Conservation (phyloP, 2,797 vertebrate genomes). For the Linurgus olivaceus region DNA sequence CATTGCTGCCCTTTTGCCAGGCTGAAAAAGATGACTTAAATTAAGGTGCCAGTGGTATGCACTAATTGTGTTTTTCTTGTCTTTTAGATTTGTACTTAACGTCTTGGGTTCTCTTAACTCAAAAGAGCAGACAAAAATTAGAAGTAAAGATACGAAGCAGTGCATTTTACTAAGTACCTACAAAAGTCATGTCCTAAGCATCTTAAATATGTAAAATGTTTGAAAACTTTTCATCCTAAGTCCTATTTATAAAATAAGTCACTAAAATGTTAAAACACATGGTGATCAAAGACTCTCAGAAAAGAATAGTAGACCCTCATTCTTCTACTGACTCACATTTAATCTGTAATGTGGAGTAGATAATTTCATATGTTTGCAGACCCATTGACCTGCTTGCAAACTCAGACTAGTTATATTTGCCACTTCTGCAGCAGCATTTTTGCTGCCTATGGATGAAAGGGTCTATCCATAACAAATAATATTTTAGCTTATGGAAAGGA, state of each 20-base stretch:
- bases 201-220: background rate
- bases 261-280: conserved; percentile 11
- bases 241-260: conserved; percentile 34
- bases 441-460: background rate
- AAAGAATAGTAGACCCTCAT: background rate
- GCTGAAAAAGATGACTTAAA: background rate
- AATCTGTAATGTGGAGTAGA: background rate
- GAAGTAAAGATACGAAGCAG: background rate
- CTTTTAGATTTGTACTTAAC: background rate
- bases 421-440: background rate
- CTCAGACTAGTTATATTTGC: background rate
- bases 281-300: conserved; percentile 9
- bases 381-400: background rate
- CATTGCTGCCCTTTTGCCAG: background rate
- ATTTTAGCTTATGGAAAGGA: background rate
- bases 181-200: background rate
- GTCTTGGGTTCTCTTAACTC: background rate
- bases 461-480: background rate
- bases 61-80: background rate
- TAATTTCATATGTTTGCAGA: conserved; percentile 28
- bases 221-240: conserved; percentile 5
- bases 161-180: background rate
- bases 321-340: conserved; percentile 6
- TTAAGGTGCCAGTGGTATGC: background rate
- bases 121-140: background rate